These are phyloP conservation scores for Palythoa caribaeorum DNA, from an alignment of 92 coral and sea anemone species.

Conservation along the genomic window DNA sequence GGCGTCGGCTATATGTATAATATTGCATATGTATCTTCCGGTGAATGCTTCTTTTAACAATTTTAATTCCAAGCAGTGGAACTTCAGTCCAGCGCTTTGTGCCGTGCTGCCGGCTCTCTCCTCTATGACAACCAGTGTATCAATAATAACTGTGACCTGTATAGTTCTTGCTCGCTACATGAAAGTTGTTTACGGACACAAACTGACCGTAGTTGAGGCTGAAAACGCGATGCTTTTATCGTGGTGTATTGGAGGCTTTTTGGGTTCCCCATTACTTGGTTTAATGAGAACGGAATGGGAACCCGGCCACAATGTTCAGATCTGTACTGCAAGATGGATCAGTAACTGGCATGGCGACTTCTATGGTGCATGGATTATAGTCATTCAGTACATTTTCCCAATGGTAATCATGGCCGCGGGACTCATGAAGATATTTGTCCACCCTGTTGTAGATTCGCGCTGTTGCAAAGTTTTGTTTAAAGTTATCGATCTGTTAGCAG, in stretches of 20 bases:
- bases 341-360: slow-evolving; percentile 22
- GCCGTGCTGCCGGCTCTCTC: slow-evolving; percentile 29
- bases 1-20: slow-evolving; percentile 18
- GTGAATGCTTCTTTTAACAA: slow-evolving; percentile 1
- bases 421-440: neutral
- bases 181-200: slow-evolving; percentile 36
- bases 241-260: slow-evolving; percentile 26
- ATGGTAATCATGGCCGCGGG: slow-evolving; percentile 6
- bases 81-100: slow-evolving; percentile 9
- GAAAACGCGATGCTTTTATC: slow-evolving; percentile 36
- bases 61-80: slow-evolving; percentile 6
- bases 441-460: slow-evolving; percentile 10
- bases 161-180: slow-evolving; percentile 31
- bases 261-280: slow-evolving; percentile 31
- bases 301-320: slow-evolving; percentile 16
- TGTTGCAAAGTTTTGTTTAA: slow-evolving; percentile 2
- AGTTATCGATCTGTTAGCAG: slow-evolving; percentile 35
- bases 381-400: slow-evolving; percentile 41
- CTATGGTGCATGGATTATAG: slow-evolving; percentile 32
- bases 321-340: slow-evolving; percentile 18
- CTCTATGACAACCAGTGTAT: slow-evolving; percentile 6
- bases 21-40: slow-evolving; percentile 26
- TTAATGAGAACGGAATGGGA: slow-evolving; percentile 30
- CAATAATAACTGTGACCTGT: slow-evolving; percentile 7
- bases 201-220: slow-evolving; percentile 29